phyloP scores from a whole-genome alignment of 1,140 invertebrate genomes.

The Holcopasites calliopsidis region DNA sequence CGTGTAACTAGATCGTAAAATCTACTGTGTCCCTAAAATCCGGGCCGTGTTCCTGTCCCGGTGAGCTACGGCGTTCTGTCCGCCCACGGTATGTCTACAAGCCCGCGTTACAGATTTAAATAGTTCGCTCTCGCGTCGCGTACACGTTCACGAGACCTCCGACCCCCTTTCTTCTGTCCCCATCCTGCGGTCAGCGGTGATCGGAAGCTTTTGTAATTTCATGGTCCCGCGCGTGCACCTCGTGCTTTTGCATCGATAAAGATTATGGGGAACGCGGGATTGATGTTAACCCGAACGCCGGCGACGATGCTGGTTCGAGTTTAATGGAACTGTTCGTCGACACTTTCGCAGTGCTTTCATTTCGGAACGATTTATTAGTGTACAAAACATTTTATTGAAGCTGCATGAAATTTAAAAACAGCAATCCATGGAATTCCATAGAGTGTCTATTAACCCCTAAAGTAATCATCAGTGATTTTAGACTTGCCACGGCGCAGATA shows the following conservation, averaged over 20 bases:
- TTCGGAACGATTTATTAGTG: neutral
- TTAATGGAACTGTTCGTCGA: conserved; percentile 23
- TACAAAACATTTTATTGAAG: neutral
- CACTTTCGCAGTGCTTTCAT: too few relatives aligned
- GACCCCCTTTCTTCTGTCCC: neutral
- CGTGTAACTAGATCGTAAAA: conserved; percentile 65
- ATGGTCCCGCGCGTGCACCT: conserved; percentile 14
- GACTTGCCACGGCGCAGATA: too few relatives aligned
- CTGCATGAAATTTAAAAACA: too few relatives aligned
- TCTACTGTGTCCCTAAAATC: conserved; percentile 64
- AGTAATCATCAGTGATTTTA: too few relatives aligned
- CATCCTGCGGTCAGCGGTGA: neutral
- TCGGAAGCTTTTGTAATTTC: conserved; percentile 43
- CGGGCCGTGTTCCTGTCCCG: conserved; percentile 58
- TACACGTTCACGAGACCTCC: conserved; percentile 1
- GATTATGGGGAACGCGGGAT: conserved; percentile 2
- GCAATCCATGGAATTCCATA: too few relatives aligned
- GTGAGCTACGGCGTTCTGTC: conserved; percentile 51
- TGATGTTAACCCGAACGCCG: conserved; percentile 33
- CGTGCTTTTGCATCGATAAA: neutral
- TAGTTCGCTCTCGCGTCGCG: conserved; percentile 49
- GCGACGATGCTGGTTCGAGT: neutral
- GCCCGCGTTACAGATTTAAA: conserved; percentile 60
- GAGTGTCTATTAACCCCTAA: too few relatives aligned
- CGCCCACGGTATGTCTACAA: conserved; percentile 62